Conservation (phyloP, 2,113 vertebrate species). For the Nerophis ophidion region DNA sequence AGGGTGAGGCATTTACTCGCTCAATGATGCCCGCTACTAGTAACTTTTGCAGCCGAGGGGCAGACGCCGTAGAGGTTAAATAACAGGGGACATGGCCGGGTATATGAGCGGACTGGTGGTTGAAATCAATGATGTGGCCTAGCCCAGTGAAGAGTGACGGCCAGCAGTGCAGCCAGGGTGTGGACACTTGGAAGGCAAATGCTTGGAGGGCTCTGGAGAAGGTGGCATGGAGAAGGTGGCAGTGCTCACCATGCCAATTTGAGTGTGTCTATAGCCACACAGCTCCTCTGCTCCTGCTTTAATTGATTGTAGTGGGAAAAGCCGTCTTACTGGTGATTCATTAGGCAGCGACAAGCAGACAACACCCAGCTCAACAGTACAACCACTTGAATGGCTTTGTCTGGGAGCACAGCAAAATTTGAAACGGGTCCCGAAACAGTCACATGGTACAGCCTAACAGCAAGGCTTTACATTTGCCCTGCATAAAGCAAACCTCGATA, state of each 20-base stretch:
- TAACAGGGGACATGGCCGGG: not conserved
- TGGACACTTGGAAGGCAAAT: not conserved
- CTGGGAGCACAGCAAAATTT: too few species aligned
- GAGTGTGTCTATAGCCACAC: not conserved
- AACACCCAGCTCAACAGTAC: not conserved
- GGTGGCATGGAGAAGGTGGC: not conserved
- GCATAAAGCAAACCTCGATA: too few species aligned
- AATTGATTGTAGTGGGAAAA: not conserved
- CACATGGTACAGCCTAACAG: too few species aligned
- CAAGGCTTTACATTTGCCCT: too few species aligned
- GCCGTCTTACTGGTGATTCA: not conserved
- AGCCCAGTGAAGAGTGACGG: not conserved
- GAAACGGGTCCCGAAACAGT: too few species aligned
- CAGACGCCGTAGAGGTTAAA: not conserved
- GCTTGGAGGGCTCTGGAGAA: not conserved
- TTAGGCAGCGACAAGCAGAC: not conserved
- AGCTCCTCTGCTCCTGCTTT: not conserved
- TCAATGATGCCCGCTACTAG: too few species aligned
- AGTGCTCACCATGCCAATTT: not conserved
- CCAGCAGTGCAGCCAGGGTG: not conserved
- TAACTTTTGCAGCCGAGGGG: not conserved
- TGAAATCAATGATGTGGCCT: not conserved
- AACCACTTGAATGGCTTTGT: not conserved
- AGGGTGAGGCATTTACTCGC: too few species aligned
- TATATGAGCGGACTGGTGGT: not conserved